Evolutionary conservation across 1,140 invertebrate genomes (phyloP).

Genomic region (Drosophila trapezifrons): DNA sequence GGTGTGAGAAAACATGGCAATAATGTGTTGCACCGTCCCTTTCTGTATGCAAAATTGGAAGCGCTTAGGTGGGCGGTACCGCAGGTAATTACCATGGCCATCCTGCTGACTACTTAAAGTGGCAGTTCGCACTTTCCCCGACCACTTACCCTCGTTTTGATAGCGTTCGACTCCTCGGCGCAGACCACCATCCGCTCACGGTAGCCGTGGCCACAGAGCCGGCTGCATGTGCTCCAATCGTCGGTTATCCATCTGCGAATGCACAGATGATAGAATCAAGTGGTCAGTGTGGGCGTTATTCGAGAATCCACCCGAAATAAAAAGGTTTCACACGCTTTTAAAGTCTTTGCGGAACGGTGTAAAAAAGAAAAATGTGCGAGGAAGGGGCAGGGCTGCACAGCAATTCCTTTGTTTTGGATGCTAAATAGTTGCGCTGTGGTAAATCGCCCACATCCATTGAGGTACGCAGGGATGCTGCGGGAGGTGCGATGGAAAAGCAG

Average conservation of each 20-base stretch:
- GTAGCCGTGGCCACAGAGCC: constrained; percentile 92
- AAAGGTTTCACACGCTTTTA: constrained; percentile 38
- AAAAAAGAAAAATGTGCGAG: not conserved
- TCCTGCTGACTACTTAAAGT: constrained; percentile 21
- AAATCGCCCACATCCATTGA: constrained; percentile 13
- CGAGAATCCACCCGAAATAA: constrained; percentile 36
- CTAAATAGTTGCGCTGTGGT: constrained; percentile 15
- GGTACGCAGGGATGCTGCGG: too few relatives aligned
- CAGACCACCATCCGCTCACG: constrained; percentile 91
- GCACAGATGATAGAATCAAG: constrained; percentile 47
- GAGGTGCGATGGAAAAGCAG: not conserved
- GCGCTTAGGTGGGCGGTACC: constrained; percentile 44
- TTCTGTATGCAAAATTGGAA: constrained; percentile 59
- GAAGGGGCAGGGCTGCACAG: not conserved
- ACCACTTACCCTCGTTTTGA: constrained; percentile 88
- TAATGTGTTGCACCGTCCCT: constrained; percentile 44
- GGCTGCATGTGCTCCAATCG: constrained; percentile 93
- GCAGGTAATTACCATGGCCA: constrained; percentile 54
- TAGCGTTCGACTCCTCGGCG: constrained; percentile 89
- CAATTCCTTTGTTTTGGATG: constrained; percentile 32
- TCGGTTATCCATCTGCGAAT: constrained; percentile 92
- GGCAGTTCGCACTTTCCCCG: constrained; percentile 25
- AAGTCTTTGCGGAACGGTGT: constrained; percentile 37
- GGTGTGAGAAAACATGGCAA: constrained; percentile 65
- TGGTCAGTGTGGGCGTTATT: constrained; percentile 40